These are phyloP conservation scores for Ornithoptera priamus DNA, from an alignment of 2,888 invertebrate species.

Conservation along the genomic window DNA sequence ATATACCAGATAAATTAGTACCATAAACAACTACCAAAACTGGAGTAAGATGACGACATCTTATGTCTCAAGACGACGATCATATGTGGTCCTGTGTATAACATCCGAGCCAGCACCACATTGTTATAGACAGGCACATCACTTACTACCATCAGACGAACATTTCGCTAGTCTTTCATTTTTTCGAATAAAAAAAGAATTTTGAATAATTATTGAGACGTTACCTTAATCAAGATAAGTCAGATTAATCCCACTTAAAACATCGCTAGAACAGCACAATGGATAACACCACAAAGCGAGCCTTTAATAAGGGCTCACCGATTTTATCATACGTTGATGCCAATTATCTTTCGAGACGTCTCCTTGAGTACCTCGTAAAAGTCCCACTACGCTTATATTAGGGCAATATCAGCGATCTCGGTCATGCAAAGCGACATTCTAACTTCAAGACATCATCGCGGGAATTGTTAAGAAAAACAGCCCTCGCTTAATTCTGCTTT, in stretches of 20 bases:
- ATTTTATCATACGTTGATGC: constrained; percentile 65
- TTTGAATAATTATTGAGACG: constrained; percentile 22
- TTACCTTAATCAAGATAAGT: constrained; percentile 32
- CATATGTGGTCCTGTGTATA: too few species aligned
- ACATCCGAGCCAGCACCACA: too few species aligned
- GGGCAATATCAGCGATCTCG: constrained; percentile 65
- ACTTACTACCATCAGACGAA: too few species aligned
- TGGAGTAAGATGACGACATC: too few species aligned
- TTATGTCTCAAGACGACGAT: too few species aligned
- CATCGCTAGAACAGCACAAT: constrained; percentile 49
- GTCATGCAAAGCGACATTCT: constrained; percentile 56
- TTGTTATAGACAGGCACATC: too few species aligned
- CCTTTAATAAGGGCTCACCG: constrained; percentile 52
- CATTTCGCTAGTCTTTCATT: too few species aligned
- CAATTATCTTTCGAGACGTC: constrained; percentile 59
- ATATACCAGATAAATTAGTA: too few species aligned
- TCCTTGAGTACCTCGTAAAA: constrained; percentile 60
- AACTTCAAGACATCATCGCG: constrained; percentile 47
- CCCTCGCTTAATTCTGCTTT: constrained; percentile 42
- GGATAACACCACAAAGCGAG: constrained; percentile 40
- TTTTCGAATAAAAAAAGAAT: too few species aligned
- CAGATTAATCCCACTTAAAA: constrained; percentile 54
- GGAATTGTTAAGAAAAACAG: constrained; percentile 34
- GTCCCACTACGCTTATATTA: constrained; percentile 63
- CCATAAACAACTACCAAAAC: too few species aligned